phyloP scores from a whole-genome alignment of 2,888 invertebrate species.

The Eucriotettix oculatus region DNA sequence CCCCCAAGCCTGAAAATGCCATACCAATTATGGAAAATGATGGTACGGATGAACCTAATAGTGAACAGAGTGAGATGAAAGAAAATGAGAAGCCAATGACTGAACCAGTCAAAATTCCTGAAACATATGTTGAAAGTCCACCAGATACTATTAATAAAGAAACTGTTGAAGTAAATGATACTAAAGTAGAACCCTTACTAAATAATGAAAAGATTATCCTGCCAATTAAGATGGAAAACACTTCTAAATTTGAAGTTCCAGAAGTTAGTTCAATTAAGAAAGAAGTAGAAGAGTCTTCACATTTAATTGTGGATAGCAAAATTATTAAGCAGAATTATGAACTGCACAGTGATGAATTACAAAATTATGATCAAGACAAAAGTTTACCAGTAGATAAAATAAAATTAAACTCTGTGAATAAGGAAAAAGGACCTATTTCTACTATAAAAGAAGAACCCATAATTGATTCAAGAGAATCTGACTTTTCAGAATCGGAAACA shows the following conservation, averaged over 20 bases:
- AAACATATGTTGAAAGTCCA: not conserved
- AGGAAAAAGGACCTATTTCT: not conserved
- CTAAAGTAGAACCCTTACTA: not conserved
- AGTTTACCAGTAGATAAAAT: too few relatives aligned
- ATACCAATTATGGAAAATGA: too few relatives aligned
- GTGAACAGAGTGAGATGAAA: not conserved
- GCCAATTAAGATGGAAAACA: not conserved
- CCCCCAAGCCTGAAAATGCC: too few relatives aligned
- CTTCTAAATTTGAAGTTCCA: not conserved
- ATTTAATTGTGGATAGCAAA: not conserved
- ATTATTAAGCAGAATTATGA: too few relatives aligned
- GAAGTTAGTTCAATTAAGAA: not conserved
- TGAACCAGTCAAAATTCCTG: not conserved
- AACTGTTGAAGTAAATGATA: not conserved
- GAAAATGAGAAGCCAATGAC: not conserved
- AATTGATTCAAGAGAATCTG: constrained; percentile 12
- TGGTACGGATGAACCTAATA: not conserved
- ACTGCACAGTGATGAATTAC: too few relatives aligned
- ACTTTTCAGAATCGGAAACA: constrained; percentile 16
- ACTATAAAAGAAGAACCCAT: constrained; percentile 8
- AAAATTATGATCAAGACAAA: too few relatives aligned
- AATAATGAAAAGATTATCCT: not conserved
- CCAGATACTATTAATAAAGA: not conserved
- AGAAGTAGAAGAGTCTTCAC: not conserved
- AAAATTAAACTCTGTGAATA: not conserved